phyloP scores from a whole-genome alignment of 2,888 invertebrate genomes.

The Bombylius major region DNA sequence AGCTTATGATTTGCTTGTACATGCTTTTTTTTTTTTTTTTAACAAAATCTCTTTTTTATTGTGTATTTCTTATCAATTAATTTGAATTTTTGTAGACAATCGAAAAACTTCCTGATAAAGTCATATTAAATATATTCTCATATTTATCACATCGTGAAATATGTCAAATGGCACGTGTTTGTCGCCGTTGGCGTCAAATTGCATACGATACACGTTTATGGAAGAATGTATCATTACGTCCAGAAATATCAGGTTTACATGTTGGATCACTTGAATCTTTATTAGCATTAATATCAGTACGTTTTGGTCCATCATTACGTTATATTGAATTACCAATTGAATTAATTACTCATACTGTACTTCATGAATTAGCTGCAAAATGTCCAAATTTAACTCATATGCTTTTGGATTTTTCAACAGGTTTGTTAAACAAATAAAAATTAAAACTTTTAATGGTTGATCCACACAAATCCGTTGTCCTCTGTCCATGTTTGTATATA shows the following conservation, averaged over 20 bases:
- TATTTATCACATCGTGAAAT: slow-evolving; percentile 90
- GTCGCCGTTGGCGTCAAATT: slow-evolving; percentile 90
- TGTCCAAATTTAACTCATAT: slow-evolving; percentile 93
- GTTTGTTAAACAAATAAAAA: slow-evolving; percentile 26
- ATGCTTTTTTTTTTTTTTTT: too few species aligned
- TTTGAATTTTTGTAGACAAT: slow-evolving; percentile 58
- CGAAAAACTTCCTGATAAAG: slow-evolving; percentile 94
- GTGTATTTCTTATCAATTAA: background rate
- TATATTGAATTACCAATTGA: slow-evolving; percentile 93
- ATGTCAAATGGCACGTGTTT: slow-evolving; percentile 84
- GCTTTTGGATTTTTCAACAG: slow-evolving; percentile 92
- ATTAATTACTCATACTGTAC: slow-evolving; percentile 87
- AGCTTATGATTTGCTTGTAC: too few species aligned
- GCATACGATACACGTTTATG: slow-evolving; percentile 93
- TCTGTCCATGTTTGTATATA: too few species aligned
- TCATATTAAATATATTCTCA: slow-evolving; percentile 84
- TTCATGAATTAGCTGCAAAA: slow-evolving; percentile 92
- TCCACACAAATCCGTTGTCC: too few species aligned
- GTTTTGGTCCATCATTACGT: slow-evolving; percentile 76
- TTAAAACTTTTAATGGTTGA: background rate
- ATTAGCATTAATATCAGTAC: slow-evolving; percentile 71
- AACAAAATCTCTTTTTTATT: too few species aligned
- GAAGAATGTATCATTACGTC: slow-evolving; percentile 90
- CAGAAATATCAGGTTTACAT: slow-evolving; percentile 78
- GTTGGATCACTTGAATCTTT: slow-evolving; percentile 72